A percentile compares a stretch with the other conserved stretches of the same genome.
Evolutionary conservation across 2,797 vertebrate species (phyloP).

Genomic region (Xerus rutilus): DNA sequence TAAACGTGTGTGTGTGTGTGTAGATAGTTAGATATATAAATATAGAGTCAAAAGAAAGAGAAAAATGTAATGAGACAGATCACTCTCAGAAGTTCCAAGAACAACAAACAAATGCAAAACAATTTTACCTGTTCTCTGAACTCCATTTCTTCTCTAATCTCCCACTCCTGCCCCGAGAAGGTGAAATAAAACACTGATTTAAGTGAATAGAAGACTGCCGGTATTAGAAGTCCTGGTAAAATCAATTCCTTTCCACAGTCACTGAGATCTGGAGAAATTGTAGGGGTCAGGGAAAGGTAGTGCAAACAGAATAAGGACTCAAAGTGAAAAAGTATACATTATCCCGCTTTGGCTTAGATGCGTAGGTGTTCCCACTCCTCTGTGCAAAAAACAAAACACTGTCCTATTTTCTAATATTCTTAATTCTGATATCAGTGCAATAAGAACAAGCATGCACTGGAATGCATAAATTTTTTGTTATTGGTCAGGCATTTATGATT

Average conservation of each 20-base stretch:
- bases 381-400: background rate
- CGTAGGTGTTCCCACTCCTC: background rate
- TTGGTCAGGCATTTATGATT: background rate
- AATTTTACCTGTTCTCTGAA: background rate
- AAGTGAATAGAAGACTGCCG: background rate
- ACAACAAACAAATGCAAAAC: constrained; percentile 2
- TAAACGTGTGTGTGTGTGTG: background rate
- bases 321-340: background rate
- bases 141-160: constrained; percentile 20
- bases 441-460: background rate
- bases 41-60: background rate
- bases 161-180: background rate
- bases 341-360: background rate
- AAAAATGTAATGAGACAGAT: background rate
- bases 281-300: background rate
- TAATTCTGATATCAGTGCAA: background rate
- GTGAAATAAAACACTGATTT: constrained; percentile 53
- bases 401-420: background rate
- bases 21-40: background rate
- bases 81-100: background rate
- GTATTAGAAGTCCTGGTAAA: constrained; percentile 16
- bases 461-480: background rate
- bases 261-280: constrained; percentile 19
- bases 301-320: constrained; percentile 20
- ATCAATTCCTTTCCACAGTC: constrained; percentile 1